Evolutionary conservation across 2,888 invertebrate species (phyloP).

Genomic region (Eledona agricola): DNA sequence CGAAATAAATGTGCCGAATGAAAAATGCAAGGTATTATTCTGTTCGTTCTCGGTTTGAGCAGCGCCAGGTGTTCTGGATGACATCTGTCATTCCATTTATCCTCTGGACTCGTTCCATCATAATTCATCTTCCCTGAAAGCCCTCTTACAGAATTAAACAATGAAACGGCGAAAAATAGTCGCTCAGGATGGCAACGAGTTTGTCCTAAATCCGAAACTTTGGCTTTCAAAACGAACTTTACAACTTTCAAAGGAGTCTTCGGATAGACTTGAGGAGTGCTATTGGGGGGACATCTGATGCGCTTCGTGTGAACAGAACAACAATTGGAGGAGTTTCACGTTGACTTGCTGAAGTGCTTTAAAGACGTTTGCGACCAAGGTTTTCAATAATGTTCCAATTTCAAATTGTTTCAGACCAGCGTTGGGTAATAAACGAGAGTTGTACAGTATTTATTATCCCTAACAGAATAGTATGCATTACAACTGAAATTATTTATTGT

Average conservation of each 20-base stretch:
- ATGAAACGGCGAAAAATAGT: conserved; percentile 26
- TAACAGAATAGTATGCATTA: too few species aligned
- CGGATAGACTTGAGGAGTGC: neutral
- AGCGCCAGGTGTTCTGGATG: conserved; percentile 38
- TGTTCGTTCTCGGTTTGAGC: conserved; percentile 22
- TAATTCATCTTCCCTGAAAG: conserved; percentile 39
- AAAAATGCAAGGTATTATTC: conserved; percentile 35
- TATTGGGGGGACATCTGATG: conserved; percentile 8
- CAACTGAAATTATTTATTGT: too few species aligned
- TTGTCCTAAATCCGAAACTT: conserved; percentile 7
- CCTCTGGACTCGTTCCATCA: conserved; percentile 38
- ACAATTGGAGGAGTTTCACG: conserved; percentile 6
- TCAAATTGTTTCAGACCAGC: too few species aligned
- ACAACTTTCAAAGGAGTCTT: conserved; percentile 1
- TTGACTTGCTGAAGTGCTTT: conserved; percentile 7
- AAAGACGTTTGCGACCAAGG: conserved; percentile 3
- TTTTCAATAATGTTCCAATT: too few species aligned
- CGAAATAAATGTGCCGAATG: conserved; percentile 26
- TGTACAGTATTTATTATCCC: too few species aligned
- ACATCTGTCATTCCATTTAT: conserved; percentile 42
- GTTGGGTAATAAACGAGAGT: too few species aligned
- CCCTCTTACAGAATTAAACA: conserved; percentile 35
- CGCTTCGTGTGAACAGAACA: conserved; percentile 7
- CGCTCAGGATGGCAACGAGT: conserved; percentile 2
- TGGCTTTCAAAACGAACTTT: conserved; percentile 14